phyloP scores from a whole-genome alignment of 2,888 invertebrate genomes.

The Thymelicus lineola region DNA sequence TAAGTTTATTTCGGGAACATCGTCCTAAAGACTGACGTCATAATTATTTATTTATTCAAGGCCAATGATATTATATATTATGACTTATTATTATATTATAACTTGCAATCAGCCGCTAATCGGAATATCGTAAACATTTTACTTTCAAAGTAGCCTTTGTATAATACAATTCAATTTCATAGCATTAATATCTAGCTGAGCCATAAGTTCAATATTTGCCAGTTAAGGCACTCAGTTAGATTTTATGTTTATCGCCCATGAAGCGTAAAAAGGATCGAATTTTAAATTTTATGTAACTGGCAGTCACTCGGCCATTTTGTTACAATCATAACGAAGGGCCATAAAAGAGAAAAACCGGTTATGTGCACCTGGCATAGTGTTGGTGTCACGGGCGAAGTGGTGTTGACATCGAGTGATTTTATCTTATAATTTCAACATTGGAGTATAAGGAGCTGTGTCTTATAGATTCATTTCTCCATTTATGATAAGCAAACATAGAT shows the following conservation, averaged over 20 bases:
- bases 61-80: too few species aligned
- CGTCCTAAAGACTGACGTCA: too few species aligned
- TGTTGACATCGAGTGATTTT: constrained; percentile 18
- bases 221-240: constrained; percentile 23
- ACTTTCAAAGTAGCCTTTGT: background rate
- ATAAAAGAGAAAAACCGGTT: constrained; percentile 31
- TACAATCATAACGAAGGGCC: constrained; percentile 33
- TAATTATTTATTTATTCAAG: too few species aligned
- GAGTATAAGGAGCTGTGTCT: background rate
- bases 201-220: constrained; percentile 22
- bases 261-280: constrained; percentile 29
- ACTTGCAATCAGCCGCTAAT: too few species aligned
- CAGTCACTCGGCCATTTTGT: constrained; percentile 34
- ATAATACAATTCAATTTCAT: background rate
- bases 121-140: background rate
- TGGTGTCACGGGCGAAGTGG: constrained; percentile 1
- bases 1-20: too few species aligned
- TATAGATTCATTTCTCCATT: too few species aligned
- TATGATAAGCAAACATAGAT: too few species aligned
- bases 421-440: background rate
- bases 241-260: constrained; percentile 34
- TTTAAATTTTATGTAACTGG: constrained; percentile 36
- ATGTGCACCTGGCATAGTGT: constrained; percentile 27
- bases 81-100: too few species aligned
- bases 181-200: background rate